Conservation (phyloP, 1,140 invertebrate genomes). For the Orchesella cincta region DNA sequence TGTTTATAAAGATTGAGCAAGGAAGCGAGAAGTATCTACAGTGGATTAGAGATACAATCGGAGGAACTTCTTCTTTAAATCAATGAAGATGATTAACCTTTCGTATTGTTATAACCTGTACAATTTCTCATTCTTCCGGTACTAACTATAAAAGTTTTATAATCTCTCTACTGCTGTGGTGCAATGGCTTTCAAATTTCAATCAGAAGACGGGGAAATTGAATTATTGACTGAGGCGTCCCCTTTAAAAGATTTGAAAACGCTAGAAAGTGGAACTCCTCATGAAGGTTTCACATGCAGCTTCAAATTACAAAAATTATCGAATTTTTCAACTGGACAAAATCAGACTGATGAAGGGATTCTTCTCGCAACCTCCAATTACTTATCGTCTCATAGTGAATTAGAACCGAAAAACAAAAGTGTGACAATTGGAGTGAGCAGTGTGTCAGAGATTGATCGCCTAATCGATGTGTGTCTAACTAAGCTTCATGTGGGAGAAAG, state of each 20-base stretch:
- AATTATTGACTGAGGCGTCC: not conserved
- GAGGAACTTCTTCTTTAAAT: not conserved
- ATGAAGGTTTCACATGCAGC: not conserved
- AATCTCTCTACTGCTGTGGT: too few relatives aligned
- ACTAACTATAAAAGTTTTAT: too few relatives aligned
- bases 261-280: not conserved
- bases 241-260: not conserved
- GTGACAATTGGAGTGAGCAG: not conserved
- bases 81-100: not conserved
- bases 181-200: not conserved
- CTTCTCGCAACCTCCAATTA: not conserved
- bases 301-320: not conserved
- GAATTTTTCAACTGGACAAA: not conserved
- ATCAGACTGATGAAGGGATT: not conserved
- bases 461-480: not conserved
- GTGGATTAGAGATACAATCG: conserved; percentile 50
- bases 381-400: not conserved
- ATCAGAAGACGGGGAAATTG: not conserved
- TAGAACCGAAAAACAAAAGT: not conserved
- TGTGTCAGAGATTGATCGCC: not conserved
- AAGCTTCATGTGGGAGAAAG: not conserved
- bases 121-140: too few relatives aligned
- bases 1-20: conserved; percentile 51
- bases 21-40: conserved; percentile 54
- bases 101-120: too few relatives aligned